Evolutionary conservation across 2,113 vertebrate species (phyloP), one percentile per base, ranked within the genome.

Genomic region (Centropus unirufus): DNA sequence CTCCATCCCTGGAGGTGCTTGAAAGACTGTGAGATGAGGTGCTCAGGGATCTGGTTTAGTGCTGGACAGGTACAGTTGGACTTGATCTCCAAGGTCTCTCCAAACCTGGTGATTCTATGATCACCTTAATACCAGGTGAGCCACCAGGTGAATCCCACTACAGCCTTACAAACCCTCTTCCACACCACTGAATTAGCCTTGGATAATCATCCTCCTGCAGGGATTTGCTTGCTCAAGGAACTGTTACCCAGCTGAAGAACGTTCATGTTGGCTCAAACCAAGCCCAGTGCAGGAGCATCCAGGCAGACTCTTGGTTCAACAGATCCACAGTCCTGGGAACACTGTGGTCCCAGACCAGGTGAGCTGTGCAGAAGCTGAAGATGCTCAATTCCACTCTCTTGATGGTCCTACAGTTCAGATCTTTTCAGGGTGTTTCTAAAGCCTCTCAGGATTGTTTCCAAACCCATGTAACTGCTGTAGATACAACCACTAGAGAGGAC

Each of bases 221-320:
- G 32, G 36, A 24, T 36, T 4, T 61, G 32, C 6, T 5, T 12
- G 42, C 58, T 80, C 63, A 59, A 51, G 70, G 27, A 63, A 5
- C n/a, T n/a, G n/a, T n/a, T n/a, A n/a, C 30, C 7, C 74, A 75
- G 47, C 40, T 42, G 26, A n/a, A n/a, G 29, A 70, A 3, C 4
- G 14, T 5, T 9, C 0, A 0, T 3, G 12, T 0, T 47, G 80
- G 63, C 11, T 76, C 63, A 18, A 12, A 27, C 40, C 27, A n/a
- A 49, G 17, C 6, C 14, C 30, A 18, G 15, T 0, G 7, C 2
- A 27, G 23, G 63, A 27, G 11, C 44, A 76, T 1, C n/a, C 63
- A 34, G 47, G 42, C 13, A 14, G 1, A 3, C 26, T 8, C 63
- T 39, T 26, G 46, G 39, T 26, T 39, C 30, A 44, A 22, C 32